A percentile compares a stretch with the other conserved stretches of the same genome.
Conservation (phyloP, 2,113 vertebrate genomes). For the Mungos mungo region DNA sequence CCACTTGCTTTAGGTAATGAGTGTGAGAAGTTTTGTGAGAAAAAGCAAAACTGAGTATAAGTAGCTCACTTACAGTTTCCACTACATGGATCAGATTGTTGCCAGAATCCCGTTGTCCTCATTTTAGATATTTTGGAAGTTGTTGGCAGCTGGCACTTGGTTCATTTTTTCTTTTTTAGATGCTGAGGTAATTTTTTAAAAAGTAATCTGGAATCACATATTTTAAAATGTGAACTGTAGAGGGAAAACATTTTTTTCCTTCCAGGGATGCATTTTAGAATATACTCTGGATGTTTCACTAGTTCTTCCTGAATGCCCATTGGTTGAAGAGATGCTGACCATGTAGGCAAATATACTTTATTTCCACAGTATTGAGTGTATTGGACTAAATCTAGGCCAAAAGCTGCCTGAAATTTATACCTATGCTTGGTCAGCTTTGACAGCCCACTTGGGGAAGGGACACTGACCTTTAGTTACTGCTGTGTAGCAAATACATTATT, state of each 20-base stretch:
- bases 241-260: background rate
- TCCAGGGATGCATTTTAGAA: background rate
- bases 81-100: constrained; percentile 2
- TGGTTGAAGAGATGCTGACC: background rate
- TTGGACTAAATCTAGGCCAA: constrained; percentile 12
- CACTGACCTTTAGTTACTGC: background rate
- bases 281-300: constrained; percentile 9
- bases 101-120: background rate
- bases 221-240: background rate
- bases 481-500: constrained; percentile 10
- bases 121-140: constrained; percentile 47
- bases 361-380: constrained; percentile 19
- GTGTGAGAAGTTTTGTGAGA: background rate
- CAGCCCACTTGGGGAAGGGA: background rate
- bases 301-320: constrained; percentile 1
- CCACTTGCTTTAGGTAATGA: background rate
- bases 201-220: background rate
- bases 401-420: constrained; percentile 38
- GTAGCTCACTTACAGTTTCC: background rate
- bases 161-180: constrained; percentile 25
- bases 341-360: background rate
- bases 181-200: constrained; percentile 1
- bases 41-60: background rate
- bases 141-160: background rate
- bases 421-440: background rate